These are phyloP conservation scores for Sebastes kiyomatsui DNA, from an alignment of 2,797 vertebrate genomes.

Conservation along the genomic window DNA sequence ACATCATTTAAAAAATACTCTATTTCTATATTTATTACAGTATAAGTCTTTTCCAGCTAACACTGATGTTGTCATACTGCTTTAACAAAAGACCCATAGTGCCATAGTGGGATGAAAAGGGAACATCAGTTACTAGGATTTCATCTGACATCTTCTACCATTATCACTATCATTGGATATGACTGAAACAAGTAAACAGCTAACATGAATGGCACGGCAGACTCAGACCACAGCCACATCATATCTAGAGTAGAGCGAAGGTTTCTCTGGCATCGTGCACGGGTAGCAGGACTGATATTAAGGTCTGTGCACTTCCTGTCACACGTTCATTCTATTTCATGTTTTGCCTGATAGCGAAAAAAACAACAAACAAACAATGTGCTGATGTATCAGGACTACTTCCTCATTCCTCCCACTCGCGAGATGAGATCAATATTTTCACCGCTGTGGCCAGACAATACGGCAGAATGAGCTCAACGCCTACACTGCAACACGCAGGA, in stretches of 20 bases:
- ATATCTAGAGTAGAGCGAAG: slow-evolving; percentile 60
- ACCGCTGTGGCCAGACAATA: slow-evolving; percentile 49
- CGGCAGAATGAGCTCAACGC: slow-evolving; percentile 21
- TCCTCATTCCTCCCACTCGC: slow-evolving; percentile 67
- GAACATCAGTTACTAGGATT: background rate
- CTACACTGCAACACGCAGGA: slow-evolving; percentile 25
- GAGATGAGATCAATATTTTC: slow-evolving; percentile 69
- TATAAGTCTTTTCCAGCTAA: background rate
- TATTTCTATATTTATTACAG: background rate
- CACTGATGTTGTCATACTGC: background rate
- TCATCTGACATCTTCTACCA: background rate
- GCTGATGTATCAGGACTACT: slow-evolving; percentile 53
- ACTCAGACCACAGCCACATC: slow-evolving; percentile 73
- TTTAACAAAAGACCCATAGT: background rate
- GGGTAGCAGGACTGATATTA: slow-evolving; percentile 50
- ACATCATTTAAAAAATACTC: background rate
- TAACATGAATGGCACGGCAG: slow-evolving; percentile 28
- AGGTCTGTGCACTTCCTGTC: slow-evolving; percentile 64
- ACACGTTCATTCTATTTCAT: slow-evolving; percentile 29
- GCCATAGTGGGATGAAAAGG: background rate
- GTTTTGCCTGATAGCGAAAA: slow-evolving; percentile 15
- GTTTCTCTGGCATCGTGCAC: slow-evolving; percentile 34
- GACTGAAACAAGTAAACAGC: slow-evolving; percentile 15
- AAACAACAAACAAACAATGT: slow-evolving; percentile 8
- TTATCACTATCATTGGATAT: background rate